Conservation (phyloP, 1,140 invertebrate genomes). For the Leptonema lineaticorne region DNA sequence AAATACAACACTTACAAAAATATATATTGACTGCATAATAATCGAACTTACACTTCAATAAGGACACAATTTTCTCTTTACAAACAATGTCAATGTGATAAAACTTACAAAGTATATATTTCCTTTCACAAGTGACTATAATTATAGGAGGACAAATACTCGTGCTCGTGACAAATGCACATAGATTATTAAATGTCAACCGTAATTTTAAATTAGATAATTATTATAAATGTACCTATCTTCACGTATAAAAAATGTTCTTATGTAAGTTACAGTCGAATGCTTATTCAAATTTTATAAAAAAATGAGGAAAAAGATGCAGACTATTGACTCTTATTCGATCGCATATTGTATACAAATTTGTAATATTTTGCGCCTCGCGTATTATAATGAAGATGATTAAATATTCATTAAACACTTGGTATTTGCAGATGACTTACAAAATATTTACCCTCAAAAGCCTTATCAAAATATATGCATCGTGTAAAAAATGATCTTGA, state of each 20-base stretch:
- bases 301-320: background rate
- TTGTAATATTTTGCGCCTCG: too few species aligned
- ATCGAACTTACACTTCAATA: conserved; percentile 17
- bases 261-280: conserved; percentile 11
- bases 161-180: background rate
- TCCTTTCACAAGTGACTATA: conserved; percentile 14
- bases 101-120: conserved; percentile 1
- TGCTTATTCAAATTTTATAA: conserved; percentile 1
- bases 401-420: too few species aligned
- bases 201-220: background rate
- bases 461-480: conserved; percentile 18
- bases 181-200: conserved; percentile 16
- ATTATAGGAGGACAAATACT: conserved; percentile 18
- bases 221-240: conserved; percentile 1
- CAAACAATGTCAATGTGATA: conserved; percentile 12
- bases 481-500: conserved; percentile 12
- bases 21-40: conserved; percentile 34
- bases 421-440: background rate
- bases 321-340: conserved; percentile 3
- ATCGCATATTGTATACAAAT: too few species aligned
- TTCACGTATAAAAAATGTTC: conserved; percentile 24
- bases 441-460: conserved; percentile 3
- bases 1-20: conserved; percentile 41
- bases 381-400: too few species aligned
- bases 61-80: conserved; percentile 19